These are phyloP conservation scores for Orchesella flavescens DNA, from an alignment of 2,888 invertebrate species.

Conservation along the genomic window DNA sequence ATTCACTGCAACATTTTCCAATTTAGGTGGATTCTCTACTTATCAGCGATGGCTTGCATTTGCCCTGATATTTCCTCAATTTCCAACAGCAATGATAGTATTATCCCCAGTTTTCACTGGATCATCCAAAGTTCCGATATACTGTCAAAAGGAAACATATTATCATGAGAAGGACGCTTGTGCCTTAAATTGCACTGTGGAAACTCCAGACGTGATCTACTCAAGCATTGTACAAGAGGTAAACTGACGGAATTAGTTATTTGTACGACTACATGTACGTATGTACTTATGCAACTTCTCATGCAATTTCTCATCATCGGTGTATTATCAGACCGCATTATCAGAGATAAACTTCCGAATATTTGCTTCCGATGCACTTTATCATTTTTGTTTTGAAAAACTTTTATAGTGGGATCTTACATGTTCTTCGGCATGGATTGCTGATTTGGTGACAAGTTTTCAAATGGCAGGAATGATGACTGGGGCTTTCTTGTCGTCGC, in stretches of 20 bases:
- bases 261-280: too few relatives aligned
- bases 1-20: too few relatives aligned
- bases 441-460: constrained; percentile 61
- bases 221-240: constrained; percentile 67
- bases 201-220: constrained; percentile 43
- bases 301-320: too few relatives aligned
- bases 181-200: constrained; percentile 45
- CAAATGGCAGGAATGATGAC: constrained; percentile 68
- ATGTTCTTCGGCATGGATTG: constrained; percentile 63
- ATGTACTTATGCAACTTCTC: too few relatives aligned
- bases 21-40: constrained; percentile 57
- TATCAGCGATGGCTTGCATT: constrained; percentile 65
- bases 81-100: constrained; percentile 65
- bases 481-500: constrained; percentile 60
- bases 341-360: too few relatives aligned
- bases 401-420: constrained; percentile 62
- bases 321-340: too few relatives aligned
- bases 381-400: background rate
- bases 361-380: background rate
- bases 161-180: constrained; percentile 47
- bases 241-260: too few relatives aligned
- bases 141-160: constrained; percentile 50
- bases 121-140: constrained; percentile 60
- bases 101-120: constrained; percentile 64
- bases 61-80: constrained; percentile 63